Evolutionary conservation across 1,140 invertebrate species (phyloP).

Genomic region (Rhopalosiphum maidis): DNA sequence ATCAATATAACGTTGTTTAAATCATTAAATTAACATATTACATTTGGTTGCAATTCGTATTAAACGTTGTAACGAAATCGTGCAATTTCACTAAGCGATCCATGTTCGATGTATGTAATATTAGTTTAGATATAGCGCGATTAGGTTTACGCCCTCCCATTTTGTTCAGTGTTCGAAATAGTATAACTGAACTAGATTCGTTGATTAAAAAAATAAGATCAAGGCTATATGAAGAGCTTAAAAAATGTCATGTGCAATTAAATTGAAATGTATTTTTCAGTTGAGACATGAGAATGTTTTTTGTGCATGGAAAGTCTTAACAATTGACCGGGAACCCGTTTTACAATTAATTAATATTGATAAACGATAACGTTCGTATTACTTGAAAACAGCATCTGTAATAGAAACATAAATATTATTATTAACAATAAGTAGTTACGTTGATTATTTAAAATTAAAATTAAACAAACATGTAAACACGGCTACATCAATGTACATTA

Average conservation of each 20-base stretch:
- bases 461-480: neutral
- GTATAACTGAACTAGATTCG: too few species aligned
- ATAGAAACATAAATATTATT: neutral
- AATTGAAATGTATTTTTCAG: neutral
- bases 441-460: neutral
- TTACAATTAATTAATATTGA: neutral
- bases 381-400: neutral
- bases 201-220: neutral
- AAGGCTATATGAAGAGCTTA: neutral
- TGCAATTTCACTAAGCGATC: neutral
- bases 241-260: too few species aligned
- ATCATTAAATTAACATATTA: constrained; percentile 7
- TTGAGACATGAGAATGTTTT: neutral
- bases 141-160: too few species aligned
- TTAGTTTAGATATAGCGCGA: neutral
- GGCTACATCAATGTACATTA: neutral
- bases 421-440: neutral
- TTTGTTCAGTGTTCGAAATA: neutral
- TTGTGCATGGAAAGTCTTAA: neutral
- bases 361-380: neutral
- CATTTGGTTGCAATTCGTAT: neutral
- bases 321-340: neutral
- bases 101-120: neutral
- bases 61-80: neutral
- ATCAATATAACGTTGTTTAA: neutral